Percentiles rank a stretch among this genome's conserved stretches.
These are phyloP conservation scores for Malaclemys terrapin DNA, from an alignment of 2,113 vertebrate species.

Conservation along the genomic window DNA sequence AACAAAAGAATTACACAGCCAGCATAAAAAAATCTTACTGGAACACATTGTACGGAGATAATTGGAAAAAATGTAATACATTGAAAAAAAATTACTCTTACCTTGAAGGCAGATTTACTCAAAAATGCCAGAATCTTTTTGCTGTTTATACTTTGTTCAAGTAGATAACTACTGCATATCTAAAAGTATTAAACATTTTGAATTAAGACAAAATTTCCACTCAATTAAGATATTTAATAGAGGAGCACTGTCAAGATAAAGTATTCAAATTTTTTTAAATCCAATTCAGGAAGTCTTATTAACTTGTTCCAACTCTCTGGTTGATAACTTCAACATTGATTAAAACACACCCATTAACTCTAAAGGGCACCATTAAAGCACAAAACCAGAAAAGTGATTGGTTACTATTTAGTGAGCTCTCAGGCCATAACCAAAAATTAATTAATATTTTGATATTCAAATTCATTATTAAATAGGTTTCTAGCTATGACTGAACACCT, in stretches of 20 bases:
- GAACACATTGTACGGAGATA: background rate
- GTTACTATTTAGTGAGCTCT: background rate
- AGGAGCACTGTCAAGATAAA: conserved; percentile 4
- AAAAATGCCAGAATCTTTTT: conserved; percentile 82
- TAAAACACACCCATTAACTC: background rate
- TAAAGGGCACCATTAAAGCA: background rate
- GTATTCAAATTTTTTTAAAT: background rate
- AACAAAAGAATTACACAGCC: background rate
- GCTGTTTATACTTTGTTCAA: conserved; percentile 80
- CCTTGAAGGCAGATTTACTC: conserved; percentile 65
- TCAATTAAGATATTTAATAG: background rate
- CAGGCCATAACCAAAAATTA: background rate
- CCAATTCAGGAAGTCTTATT: conserved; percentile 5
- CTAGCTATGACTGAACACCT: background rate
- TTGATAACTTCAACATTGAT: conserved; percentile 27
- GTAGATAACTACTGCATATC: conserved; percentile 84
- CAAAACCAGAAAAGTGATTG: background rate
- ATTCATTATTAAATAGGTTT: background rate
- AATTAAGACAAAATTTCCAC: background rate
- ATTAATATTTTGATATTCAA: background rate
- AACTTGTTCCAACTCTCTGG: background rate
- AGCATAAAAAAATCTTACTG: background rate
- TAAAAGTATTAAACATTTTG: conserved; percentile 51
- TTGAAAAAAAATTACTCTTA: conserved; percentile 27
- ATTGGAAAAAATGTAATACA: background rate